Evolutionary conservation across 2,888 invertebrate genomes (phyloP), one percentile per base, ranked within the genome.

Genomic region (Ypsolopha scabrella): DNA sequence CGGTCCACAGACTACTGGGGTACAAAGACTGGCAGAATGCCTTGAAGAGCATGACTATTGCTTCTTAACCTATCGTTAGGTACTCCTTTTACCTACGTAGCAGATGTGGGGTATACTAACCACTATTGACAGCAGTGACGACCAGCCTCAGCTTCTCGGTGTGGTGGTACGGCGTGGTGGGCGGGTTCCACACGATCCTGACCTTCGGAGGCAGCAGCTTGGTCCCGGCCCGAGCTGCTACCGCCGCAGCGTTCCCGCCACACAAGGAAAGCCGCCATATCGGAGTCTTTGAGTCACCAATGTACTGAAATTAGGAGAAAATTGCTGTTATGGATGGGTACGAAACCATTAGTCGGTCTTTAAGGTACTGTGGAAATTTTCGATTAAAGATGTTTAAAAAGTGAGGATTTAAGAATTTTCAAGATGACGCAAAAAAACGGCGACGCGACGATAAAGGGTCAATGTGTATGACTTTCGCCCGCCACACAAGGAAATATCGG

Each of bases 261-360:
- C 90, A 90, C 1, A 89, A 81, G 54, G 88, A 87, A 34, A 89
- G 64, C 11, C 86, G 80, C 89, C 89, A 89, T 62, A 86, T 85
- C 34, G 89, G 87, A 35, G 58, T 71, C 56, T 80, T 80, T 1
- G 77, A 68, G 48, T 86, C 87, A 38, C 69, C 79, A 34, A 80
- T 70, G 52, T 74, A 86, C 86, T 86, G 75, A 8, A 71, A 72
- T 11, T 7, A 34, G 34, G 11, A 11, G 13, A 13, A 14, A 8
- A 13, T 6, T 38, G 38, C n/a, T 6, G n/a, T 38, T 38, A 39
- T 9, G 44, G 44, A 14, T 44, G n/a, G 11, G 44, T 6, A 39
- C 11, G 39, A 39, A 39, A 10, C n/a, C 6, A 6, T 38, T 24
- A n/a, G n/a, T n/a, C n/a, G n/a, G n/a, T n/a, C n/a, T n/a, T n/a